Base-by-base conservation (phyloP, 2,888 invertebrate genomes). In the Fabriciana adippe region DNA sequence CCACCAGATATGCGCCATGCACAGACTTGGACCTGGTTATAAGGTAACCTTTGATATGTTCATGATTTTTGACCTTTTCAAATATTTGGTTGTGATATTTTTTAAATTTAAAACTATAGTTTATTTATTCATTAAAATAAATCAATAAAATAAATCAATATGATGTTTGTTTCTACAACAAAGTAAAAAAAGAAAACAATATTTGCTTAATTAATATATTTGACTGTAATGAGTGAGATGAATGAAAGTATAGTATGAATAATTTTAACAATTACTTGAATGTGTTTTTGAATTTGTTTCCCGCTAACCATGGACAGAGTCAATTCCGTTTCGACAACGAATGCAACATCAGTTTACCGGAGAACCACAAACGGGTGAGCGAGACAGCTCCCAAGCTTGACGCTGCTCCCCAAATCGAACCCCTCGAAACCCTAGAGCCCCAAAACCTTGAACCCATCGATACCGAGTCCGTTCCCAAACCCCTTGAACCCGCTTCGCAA, bases 301-400 rank as follows among this genome's bases (percentile, higher is more conserved):
- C 73, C 53, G 73, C 73, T 69, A 57, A 72, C 70, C 54, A 61
- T 66, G 70, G 68, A 70, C 96, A 99, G 98, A 99, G 99, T 94
- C 99, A 99, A 94, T 99, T 99, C 94, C 97, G 99, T 90, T 99
- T 99, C 94, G 99, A 99, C 95, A 99, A 99, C 94, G 99, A 99
- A 95, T 99, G 98, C 94, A 97, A 97, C 94, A 95, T 98, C 93
- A 97, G 97, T 94, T 95, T 99, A 87, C 98, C 98, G 93, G 99
- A 99, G 94, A 98, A 98, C 94, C 98, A 99, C 94, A 98, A 97
- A 95, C 95, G 98, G 97, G 99, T 98, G 96, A 97, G 97, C 97
- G 91, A 92, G 83, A 79, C 81, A 82, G 88, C 89, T 83, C 89
- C 85, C 83, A 85, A 82, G 90, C 90, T 90, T 89, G 88, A 87